These are phyloP conservation scores for Sphaerodactylus townsendi DNA, from an alignment of 2,113 vertebrate species.

Conservation along the genomic window DNA sequence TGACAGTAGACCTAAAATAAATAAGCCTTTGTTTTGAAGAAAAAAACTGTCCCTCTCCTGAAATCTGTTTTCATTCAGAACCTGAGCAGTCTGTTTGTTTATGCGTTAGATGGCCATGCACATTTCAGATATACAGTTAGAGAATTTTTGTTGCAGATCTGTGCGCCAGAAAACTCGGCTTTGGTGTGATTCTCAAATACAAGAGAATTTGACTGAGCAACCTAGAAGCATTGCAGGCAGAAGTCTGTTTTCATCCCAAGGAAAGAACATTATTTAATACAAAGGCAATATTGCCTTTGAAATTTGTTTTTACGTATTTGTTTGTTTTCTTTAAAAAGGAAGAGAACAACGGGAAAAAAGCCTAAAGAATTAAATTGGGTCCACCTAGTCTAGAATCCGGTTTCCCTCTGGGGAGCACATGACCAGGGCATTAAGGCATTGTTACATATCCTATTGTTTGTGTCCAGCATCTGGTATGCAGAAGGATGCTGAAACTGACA, in stretches of 20 bases:
- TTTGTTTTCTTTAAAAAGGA: background rate
- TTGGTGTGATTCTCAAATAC: background rate
- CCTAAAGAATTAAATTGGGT: background rate
- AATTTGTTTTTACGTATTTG: background rate
- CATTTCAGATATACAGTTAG: background rate
- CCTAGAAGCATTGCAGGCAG: background rate
- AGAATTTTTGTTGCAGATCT: background rate
- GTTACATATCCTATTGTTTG: background rate
- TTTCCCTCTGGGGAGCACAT: background rate
- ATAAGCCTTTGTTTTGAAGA: background rate
- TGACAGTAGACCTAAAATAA: conserved; percentile 7
- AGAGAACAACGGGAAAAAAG: too few species aligned
- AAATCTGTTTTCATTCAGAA: conserved; percentile 17
- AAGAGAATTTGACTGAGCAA: background rate
- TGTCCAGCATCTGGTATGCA: background rate
- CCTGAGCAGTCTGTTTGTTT: background rate
- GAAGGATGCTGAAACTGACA: background rate
- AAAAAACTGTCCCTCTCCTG: background rate
- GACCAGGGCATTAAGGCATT: background rate
- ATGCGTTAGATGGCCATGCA: background rate
- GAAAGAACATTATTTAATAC: background rate
- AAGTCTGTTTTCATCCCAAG: background rate
- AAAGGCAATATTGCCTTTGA: background rate
- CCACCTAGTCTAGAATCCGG: background rate
- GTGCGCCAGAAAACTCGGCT: background rate